Conservation (phyloP, 2,888 invertebrate species). For the Callyntrura guangdongensis region DNA sequence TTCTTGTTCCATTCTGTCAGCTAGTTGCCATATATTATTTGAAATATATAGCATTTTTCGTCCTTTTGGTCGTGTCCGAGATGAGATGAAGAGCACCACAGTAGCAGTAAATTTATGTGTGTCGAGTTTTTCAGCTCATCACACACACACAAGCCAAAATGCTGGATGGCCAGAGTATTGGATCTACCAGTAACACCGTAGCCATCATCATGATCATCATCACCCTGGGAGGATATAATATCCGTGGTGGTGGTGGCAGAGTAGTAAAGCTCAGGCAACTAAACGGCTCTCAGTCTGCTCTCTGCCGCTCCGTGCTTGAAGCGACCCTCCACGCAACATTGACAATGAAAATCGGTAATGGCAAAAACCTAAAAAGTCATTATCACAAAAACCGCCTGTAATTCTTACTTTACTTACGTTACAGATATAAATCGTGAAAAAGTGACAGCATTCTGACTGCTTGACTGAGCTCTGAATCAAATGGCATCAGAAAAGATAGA, state of each 20-base stretch:
- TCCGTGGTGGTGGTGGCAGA: conserved; percentile 33
- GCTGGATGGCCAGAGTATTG: conserved; percentile 17
- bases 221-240: conserved; percentile 35
- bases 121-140: conserved; percentile 77
- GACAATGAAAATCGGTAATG: conserved; percentile 77
- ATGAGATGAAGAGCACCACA: conserved; percentile 67
- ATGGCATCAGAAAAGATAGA: conserved; percentile 34
- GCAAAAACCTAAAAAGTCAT: conserved; percentile 76
- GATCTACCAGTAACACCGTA: not conserved
- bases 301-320: not conserved
- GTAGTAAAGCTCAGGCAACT: conserved; percentile 44
- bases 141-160: conserved; percentile 61
- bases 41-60: conserved; percentile 75
- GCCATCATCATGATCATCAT: conserved; percentile 7
- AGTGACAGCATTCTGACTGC: conserved; percentile 73
- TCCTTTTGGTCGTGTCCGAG: conserved; percentile 74
- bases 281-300: conserved; percentile 7
- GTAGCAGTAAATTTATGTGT: conserved; percentile 74
- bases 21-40: conserved; percentile 76
- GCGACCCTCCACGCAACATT: conserved; percentile 76
- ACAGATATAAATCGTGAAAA: conserved; percentile 77
- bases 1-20: conserved; percentile 72
- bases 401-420: conserved; percentile 73
- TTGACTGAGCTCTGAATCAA: conserved; percentile 76
- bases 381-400: conserved; percentile 77